These are phyloP conservation scores for Hydropsyche betteni DNA, from an alignment of 2,888 invertebrate species.

Conservation along the genomic window DNA sequence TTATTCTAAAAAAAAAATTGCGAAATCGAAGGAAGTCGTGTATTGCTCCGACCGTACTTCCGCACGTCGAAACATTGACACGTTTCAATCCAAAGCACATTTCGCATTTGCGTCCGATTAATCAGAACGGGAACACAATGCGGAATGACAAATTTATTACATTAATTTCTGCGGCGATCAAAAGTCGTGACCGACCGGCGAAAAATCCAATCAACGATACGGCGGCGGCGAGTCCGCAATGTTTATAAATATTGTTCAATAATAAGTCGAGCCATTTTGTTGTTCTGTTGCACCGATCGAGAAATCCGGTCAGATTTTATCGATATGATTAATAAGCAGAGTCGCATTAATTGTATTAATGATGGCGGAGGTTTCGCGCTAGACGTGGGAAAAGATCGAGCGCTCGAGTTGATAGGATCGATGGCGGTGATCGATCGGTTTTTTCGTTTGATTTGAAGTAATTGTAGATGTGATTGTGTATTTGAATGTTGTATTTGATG, in stretches of 20 bases:
- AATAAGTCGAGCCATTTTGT: neutral
- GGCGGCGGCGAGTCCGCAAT: neutral
- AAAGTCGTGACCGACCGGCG: slow-evolving; percentile 38
- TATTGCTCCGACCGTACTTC: too few relatives aligned
- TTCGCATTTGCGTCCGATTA: neutral
- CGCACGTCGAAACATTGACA: too few relatives aligned
- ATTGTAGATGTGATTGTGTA: too few relatives aligned
- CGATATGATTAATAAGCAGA: slow-evolving; percentile 35
- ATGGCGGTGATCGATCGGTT: too few relatives aligned
- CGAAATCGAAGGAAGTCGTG: too few relatives aligned
- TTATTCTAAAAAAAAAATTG: too few relatives aligned
- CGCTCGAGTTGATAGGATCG: too few relatives aligned
- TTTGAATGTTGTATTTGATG: too few relatives aligned
- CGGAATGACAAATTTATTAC: slow-evolving; percentile 36
- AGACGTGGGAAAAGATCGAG: too few relatives aligned
- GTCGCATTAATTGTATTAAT: slow-evolving; percentile 16
- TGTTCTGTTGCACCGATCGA: slow-evolving; percentile 9
- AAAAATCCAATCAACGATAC: slow-evolving; percentile 39
- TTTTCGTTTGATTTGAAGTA: too few relatives aligned
- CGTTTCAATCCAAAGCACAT: too few relatives aligned
- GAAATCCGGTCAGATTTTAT: slow-evolving; percentile 42
- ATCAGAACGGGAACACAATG: slow-evolving; percentile 26
- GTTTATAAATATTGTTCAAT: neutral
- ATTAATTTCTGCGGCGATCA: slow-evolving; percentile 32
- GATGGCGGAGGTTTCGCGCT: too few relatives aligned